These are phyloP conservation scores for Ammodytes dubius DNA, from an alignment of 2,113 vertebrate species.

Conservation along the genomic window DNA sequence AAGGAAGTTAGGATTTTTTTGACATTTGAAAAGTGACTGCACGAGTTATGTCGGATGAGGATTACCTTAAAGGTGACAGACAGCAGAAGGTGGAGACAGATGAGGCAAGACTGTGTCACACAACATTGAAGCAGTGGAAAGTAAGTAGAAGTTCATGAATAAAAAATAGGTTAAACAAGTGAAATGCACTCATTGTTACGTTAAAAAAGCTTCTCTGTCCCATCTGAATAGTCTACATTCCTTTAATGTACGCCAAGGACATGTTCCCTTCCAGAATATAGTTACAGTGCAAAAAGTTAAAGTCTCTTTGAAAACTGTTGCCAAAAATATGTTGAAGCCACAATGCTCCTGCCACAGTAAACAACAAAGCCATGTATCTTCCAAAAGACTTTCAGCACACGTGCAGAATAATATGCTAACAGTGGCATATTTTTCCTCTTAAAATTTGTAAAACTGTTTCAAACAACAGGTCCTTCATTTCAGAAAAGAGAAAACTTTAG, in stretches of 20 bases:
- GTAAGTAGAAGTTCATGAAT: constrained; percentile 5
- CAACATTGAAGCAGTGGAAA: background rate
- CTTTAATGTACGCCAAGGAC: constrained; percentile 1
- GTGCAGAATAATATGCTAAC: constrained; percentile 48
- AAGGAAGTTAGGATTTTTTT: constrained; percentile 10
- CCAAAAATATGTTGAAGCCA: constrained; percentile 6
- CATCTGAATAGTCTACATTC: constrained; percentile 8
- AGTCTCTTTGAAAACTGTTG: background rate
- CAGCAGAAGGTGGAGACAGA: background rate
- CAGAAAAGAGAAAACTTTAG: too few relatives aligned
- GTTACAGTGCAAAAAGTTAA: background rate
- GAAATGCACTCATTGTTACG: background rate
- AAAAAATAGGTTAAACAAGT: background rate
- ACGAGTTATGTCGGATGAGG: background rate
- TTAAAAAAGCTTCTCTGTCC: constrained; percentile 16
- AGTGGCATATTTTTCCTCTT: background rate
- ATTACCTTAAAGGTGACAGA: background rate
- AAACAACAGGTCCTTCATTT: too few relatives aligned
- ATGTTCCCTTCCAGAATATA: constrained; percentile 13
- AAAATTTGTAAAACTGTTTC: too few relatives aligned
- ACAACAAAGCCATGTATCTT: constrained; percentile 13
- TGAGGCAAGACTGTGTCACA: background rate
- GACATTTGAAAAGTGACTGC: constrained; percentile 22
- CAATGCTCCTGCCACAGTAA: constrained; percentile 18
- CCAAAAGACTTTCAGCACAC: constrained; percentile 7